These are phyloP conservation scores for Tiaroga cobitis DNA, from an alignment of 2,797 vertebrate genomes.

Conservation along the genomic window DNA sequence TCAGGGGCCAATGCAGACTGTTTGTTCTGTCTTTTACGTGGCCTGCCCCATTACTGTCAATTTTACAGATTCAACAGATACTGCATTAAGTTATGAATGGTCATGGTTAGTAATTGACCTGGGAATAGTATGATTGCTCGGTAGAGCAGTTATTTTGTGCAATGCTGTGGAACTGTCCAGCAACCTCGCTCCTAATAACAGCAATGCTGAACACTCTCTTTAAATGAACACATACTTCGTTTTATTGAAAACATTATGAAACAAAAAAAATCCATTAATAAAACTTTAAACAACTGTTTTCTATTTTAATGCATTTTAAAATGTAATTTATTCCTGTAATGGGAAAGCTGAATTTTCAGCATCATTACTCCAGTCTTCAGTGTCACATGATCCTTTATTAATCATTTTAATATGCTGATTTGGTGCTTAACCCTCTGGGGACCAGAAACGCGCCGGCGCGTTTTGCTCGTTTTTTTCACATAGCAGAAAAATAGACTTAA, in stretches of 20 bases:
- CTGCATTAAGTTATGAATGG: constrained; percentile 69
- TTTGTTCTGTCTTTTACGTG: constrained; percentile 11
- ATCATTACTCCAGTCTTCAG: no score
- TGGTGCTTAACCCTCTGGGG: no score
- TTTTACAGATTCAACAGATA: constrained; percentile 74
- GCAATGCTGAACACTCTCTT: constrained; percentile 36
- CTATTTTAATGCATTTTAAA: no score
- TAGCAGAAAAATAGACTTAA: no score
- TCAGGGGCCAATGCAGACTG: not conserved
- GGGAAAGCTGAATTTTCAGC: no score
- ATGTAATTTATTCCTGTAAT: no score
- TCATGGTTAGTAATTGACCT: constrained; percentile 73
- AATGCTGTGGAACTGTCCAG: constrained; percentile 73
- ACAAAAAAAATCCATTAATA: not conserved
- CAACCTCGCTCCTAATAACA: constrained; percentile 72
- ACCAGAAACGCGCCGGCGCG: no score
- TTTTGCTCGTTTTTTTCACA: no score
- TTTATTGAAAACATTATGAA: not conserved
- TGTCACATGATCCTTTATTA: no score
- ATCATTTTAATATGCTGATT: no score
- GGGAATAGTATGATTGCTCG: constrained; percentile 64
- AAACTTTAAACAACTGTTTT: no score
- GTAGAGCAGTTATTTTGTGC: constrained; percentile 76
- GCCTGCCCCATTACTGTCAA: constrained; percentile 57
- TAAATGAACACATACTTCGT: not conserved